These are phyloP conservation scores for Drosophila takahashii DNA, from an alignment of 1,140 invertebrate genomes.

Conservation along the genomic window DNA sequence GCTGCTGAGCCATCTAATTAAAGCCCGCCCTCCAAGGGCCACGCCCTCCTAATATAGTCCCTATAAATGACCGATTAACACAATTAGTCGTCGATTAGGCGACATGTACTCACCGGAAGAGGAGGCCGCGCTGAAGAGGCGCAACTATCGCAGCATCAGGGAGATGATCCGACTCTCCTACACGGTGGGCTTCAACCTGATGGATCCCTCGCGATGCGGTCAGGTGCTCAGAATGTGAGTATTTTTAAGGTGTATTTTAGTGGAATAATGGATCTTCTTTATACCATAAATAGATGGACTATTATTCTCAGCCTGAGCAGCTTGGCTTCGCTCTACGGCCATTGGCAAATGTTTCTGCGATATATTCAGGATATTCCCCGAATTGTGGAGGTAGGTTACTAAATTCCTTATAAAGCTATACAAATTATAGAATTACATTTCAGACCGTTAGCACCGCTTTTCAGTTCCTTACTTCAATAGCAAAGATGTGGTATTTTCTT, in stretches of 20 bases:
- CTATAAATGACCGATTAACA: conserved; percentile 61
- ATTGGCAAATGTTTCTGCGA: conserved; percentile 55
- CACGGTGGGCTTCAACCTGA: conserved; percentile 65
- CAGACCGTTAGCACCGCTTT: conserved; percentile 64
- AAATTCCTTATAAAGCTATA: neutral
- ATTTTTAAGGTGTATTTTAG: fast-evolving
- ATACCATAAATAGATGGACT: conserved; percentile 40
- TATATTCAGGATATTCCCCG: conserved; percentile 60
- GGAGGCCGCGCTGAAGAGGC: conserved; percentile 32
- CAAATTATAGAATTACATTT: neutral
- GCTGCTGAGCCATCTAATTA: conserved; percentile 46
- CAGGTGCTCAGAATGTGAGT: conserved; percentile 52
- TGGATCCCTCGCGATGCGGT: conserved; percentile 43
- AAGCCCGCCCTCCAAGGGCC: neutral
- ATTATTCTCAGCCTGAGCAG: conserved; percentile 54
- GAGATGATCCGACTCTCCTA: conserved; percentile 66
- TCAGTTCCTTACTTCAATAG: conserved; percentile 59
- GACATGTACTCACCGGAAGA: conserved; percentile 60
- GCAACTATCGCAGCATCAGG: conserved; percentile 63
- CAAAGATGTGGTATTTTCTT: conserved; percentile 71
- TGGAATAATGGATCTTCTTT: neutral
- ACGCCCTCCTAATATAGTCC: conserved; percentile 45
- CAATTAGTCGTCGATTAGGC: conserved; percentile 58
- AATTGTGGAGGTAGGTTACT: conserved; percentile 42
- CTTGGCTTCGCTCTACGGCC: conserved; percentile 65